Conservation (phyloP, 92 coral and sea anemone genomes). For the Anthopleura xanthogrammica region DNA sequence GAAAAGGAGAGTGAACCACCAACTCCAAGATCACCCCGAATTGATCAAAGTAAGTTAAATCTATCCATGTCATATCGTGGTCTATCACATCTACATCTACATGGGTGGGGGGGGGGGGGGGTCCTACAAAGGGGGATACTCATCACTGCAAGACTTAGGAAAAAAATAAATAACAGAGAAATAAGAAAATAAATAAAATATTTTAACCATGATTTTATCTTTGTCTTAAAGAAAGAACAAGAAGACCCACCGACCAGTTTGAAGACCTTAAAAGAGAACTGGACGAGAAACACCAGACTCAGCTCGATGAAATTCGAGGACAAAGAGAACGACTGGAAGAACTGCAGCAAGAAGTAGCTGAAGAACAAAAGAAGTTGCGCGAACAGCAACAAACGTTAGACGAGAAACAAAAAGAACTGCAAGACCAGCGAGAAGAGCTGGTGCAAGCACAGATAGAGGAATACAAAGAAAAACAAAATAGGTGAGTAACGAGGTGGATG, state of each 20-base stretch:
- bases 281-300: constrained; percentile 62
- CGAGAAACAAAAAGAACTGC: constrained; percentile 55
- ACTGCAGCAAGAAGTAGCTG: constrained; percentile 57
- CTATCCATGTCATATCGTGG: not conserved
- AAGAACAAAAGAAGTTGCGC: constrained; percentile 65
- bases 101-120: too few relatives aligned
- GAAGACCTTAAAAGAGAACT: constrained; percentile 54
- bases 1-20: constrained; percentile 24
- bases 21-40: constrained; percentile 11
- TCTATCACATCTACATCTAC: too few relatives aligned
- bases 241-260: constrained; percentile 30
- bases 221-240: constrained; percentile 28
- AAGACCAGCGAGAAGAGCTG: constrained; percentile 46
- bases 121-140: too few relatives aligned
- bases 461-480: constrained; percentile 65
- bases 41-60: constrained; percentile 13
- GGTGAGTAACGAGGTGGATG: not conserved
- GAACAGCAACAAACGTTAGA: constrained; percentile 63
- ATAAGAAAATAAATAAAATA: too few relatives aligned
- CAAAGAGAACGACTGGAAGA: constrained; percentile 54
- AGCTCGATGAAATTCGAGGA: constrained; percentile 56
- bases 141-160: too few relatives aligned
- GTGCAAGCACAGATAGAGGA: constrained; percentile 65
- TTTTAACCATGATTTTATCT: not conserved
- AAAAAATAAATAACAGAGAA: too few relatives aligned